Conservation (phyloP, 2,888 invertebrate species). For the Drosophila pegasa region DNA sequence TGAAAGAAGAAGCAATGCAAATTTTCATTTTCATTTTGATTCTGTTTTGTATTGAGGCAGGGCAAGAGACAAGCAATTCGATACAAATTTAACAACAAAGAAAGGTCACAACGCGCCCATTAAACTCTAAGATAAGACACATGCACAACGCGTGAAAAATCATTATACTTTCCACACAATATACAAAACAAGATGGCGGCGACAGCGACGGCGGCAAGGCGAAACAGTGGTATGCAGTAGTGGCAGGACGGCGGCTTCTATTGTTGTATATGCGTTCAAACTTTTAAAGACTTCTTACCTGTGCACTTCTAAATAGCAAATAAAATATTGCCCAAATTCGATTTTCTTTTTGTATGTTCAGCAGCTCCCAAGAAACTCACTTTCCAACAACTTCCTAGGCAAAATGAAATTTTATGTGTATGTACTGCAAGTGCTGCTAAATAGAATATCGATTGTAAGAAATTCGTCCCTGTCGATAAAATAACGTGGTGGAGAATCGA, state of each 20-base stretch:
- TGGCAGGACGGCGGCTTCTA: conserved; percentile 46
- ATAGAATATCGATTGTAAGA: conserved; percentile 10
- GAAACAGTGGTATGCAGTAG: conserved; percentile 34
- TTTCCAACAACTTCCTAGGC: conserved; percentile 25
- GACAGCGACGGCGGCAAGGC: conserved; percentile 54
- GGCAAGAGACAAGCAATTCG: conserved; percentile 32
- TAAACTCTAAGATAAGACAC: conserved; percentile 35
- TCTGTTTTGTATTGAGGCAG: conserved; percentile 26
- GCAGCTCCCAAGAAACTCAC: conserved; percentile 6
- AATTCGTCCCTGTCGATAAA: background rate
- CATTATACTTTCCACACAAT: conserved; percentile 45
- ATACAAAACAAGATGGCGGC: conserved; percentile 71
- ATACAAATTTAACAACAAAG: conserved; percentile 32
- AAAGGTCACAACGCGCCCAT: conserved; percentile 47
- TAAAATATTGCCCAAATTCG: conserved; percentile 16
- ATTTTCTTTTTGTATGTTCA: conserved; percentile 4
- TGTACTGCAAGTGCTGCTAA: conserved; percentile 22
- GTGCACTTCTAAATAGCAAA: conserved; percentile 39
- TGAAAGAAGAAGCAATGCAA: conserved; percentile 58
- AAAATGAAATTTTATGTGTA: conserved; percentile 38
- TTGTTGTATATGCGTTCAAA: conserved; percentile 20
- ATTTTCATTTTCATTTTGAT: conserved; percentile 41
- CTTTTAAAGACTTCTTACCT: conserved; percentile 63
- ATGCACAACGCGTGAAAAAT: conserved; percentile 53
- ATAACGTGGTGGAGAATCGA: background rate